These are phyloP conservation scores for Cynopterus sphinx DNA, from an alignment of 2,797 vertebrate genomes.

Conservation along the genomic window DNA sequence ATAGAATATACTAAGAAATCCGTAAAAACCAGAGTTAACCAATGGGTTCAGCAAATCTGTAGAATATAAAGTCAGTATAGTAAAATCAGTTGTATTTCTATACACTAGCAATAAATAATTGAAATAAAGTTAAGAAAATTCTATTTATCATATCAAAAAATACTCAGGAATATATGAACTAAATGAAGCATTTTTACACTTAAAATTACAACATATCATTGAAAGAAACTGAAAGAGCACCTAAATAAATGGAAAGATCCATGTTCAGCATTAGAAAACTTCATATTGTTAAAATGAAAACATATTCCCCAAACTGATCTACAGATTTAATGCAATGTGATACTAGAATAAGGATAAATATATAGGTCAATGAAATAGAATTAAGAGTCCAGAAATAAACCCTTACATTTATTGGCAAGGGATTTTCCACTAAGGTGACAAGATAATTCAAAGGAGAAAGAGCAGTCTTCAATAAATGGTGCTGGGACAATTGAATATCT, in stretches of 20 bases:
- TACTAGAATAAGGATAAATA: neutral
- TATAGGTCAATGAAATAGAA: neutral
- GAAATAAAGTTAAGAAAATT: neutral
- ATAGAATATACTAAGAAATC: neutral
- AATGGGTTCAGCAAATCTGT: neutral
- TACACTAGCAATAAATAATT: neutral
- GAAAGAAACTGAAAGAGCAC: neutral
- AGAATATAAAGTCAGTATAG: neutral
- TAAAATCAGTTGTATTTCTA: neutral
- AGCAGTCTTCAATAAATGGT: neutral
- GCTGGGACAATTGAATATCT: neutral
- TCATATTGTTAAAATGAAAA: neutral
- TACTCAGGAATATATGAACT: neutral
- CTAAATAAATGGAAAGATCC: neutral
- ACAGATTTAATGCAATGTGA: neutral
- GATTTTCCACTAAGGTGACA: neutral
- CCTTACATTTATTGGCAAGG: neutral
- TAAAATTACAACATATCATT: neutral
- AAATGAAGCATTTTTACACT: neutral
- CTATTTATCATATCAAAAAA: neutral
- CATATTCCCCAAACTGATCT: neutral
- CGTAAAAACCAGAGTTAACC: neutral
- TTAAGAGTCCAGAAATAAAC: neutral
- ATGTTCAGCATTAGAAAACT: neutral
- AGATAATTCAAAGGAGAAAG: neutral